Evolutionary conservation across 2,888 invertebrate genomes (phyloP).

Genomic region (Luperina testacea): DNA sequence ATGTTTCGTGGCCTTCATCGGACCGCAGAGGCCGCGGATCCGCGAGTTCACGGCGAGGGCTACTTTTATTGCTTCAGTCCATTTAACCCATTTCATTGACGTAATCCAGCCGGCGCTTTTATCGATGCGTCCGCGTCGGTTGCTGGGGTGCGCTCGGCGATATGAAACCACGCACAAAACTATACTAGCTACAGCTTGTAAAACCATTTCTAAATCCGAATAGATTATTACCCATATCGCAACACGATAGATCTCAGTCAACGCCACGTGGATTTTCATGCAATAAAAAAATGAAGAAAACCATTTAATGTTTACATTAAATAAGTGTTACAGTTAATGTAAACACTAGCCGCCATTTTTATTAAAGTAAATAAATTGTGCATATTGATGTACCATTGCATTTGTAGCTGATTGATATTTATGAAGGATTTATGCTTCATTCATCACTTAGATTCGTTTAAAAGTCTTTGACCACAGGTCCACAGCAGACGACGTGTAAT

Average conservation of each 20-base stretch:
- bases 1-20: constrained; percentile 77
- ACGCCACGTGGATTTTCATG: constrained; percentile 40
- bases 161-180: constrained; percentile 55
- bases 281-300: constrained; percentile 26
- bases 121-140: constrained; percentile 66
- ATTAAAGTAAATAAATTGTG: constrained; percentile 46
- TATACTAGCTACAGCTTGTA: constrained; percentile 35
- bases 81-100: constrained; percentile 87
- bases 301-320: too few species aligned
- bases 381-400: constrained; percentile 48
- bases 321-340: too few species aligned
- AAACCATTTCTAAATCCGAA: constrained; percentile 53
- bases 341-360: constrained; percentile 42
- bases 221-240: constrained; percentile 46
- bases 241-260: constrained; percentile 47
- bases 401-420: constrained; percentile 27
- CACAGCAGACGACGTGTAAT: constrained; percentile 26
- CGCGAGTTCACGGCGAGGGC: constrained; percentile 86
- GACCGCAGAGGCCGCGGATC: constrained; percentile 66
- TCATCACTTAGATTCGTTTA: constrained; percentile 20
- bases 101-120: constrained; percentile 78
- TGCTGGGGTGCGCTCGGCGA: constrained; percentile 63
- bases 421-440: constrained; percentile 34
- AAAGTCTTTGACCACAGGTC: constrained; percentile 43
- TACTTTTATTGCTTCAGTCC: constrained; percentile 84